Evolutionary conservation across 2,797 vertebrate species (phyloP).

Genomic region (Neostethus bicornis): DNA sequence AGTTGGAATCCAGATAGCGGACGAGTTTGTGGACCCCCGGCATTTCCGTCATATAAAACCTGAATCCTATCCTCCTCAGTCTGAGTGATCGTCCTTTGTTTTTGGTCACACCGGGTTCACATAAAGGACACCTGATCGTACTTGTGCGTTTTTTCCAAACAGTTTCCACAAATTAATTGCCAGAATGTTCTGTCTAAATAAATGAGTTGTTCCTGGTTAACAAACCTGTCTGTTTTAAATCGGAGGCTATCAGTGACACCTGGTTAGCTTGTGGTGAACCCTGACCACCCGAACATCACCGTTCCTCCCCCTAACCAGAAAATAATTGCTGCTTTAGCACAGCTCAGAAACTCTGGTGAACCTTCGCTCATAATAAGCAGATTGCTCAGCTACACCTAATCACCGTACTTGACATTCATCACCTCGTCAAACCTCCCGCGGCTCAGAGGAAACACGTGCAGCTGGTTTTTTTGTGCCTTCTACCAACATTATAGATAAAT

Average conservation of each 20-base stretch:
- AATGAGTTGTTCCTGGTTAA: not conserved
- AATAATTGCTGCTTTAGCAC: conserved; percentile 39
- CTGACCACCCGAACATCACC: conserved; percentile 24
- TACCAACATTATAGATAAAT: conserved; percentile 24
- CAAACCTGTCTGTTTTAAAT: conserved; percentile 1
- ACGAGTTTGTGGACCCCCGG: no score
- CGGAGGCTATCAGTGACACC: conserved; percentile 10
- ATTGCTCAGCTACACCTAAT: conserved; percentile 32
- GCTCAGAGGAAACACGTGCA: conserved; percentile 6
- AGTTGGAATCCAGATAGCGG: no score
- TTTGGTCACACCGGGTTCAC: no score
- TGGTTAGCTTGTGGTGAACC: conserved; percentile 40
- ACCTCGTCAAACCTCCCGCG: conserved; percentile 41
- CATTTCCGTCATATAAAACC: no score
- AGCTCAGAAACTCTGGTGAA: not conserved
- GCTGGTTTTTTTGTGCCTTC: conserved; percentile 21
- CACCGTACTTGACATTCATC: conserved; percentile 40
- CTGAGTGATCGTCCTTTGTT: not conserved
- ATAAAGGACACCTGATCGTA: no score
- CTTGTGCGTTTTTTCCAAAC: not conserved
- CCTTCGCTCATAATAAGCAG: conserved; percentile 24
- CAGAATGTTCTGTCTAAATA: not conserved
- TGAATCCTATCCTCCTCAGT: no score
- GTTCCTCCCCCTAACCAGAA: conserved; percentile 26
- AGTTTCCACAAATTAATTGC: not conserved